Evolutionary conservation across 1,140 invertebrate genomes (phyloP).

Genomic region (Eubasilissa regina): DNA sequence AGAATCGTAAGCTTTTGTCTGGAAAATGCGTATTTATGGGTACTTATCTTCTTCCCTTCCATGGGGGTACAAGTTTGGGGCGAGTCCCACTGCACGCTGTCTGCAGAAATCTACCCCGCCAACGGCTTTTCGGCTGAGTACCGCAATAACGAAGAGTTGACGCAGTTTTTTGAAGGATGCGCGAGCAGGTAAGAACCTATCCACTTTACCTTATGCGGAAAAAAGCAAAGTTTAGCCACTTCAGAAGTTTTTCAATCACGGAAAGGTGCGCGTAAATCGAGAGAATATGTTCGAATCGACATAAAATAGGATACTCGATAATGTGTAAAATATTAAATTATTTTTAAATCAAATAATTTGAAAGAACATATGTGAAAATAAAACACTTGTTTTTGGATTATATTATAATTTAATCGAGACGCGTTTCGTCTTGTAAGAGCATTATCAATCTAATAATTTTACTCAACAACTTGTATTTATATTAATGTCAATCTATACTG

Average conservation of each 20-base stretch:
- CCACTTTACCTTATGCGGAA: background rate
- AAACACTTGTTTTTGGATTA: too few relatives aligned
- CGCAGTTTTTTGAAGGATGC: background rate
- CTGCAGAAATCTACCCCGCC: slow-evolving; percentile 19
- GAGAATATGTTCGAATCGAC: slow-evolving; percentile 9
- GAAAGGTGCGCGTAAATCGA: background rate
- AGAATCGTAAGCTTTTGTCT: slow-evolving; percentile 50
- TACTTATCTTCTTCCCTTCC: slow-evolving; percentile 38
- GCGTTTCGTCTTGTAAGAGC: too few relatives aligned
- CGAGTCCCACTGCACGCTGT: slow-evolving; percentile 22
- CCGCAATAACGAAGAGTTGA: slow-evolving; percentile 22
- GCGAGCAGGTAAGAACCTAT: background rate
- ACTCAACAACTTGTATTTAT: too few relatives aligned
- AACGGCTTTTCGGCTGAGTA: slow-evolving; percentile 40
- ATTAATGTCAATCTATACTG: too few relatives aligned
- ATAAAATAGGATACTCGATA: background rate
- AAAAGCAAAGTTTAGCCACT: slow-evolving; percentile 19
- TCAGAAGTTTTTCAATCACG: slow-evolving; percentile 41
- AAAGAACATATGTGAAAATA: too few relatives aligned
- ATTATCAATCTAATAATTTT: too few relatives aligned
- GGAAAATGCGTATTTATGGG: slow-evolving; percentile 52
- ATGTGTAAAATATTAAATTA: too few relatives aligned
- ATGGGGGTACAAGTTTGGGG: slow-evolving; percentile 13
- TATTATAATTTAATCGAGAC: too few relatives aligned
- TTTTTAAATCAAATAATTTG: too few relatives aligned